Percentiles rank a stretch among this genome's conserved stretches.
phyloP scores from a whole-genome alignment of 1,140 invertebrate species.

The Drosophila lacertosa region DNA sequence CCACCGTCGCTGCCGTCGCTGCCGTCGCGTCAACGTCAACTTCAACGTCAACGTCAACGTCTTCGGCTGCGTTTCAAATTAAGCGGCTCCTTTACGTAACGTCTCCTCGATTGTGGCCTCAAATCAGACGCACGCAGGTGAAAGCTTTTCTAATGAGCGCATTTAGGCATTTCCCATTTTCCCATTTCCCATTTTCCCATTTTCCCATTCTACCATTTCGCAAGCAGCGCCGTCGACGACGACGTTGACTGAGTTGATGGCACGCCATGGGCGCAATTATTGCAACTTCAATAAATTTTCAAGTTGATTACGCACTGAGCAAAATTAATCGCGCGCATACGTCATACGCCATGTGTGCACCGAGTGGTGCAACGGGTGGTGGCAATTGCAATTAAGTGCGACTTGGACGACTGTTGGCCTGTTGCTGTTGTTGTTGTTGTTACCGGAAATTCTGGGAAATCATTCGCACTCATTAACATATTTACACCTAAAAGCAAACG shows the following conservation, averaged over 20 bases:
- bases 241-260: conserved; percentile 2
- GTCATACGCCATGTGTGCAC: conserved; percentile 58
- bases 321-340: conserved; percentile 77
- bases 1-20: no score
- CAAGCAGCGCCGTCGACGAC: neutral
- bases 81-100: conserved; percentile 4
- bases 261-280: conserved; percentile 68
- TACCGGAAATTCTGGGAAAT: conserved; percentile 69
- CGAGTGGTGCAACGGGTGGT: neutral
- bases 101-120: conserved; percentile 41
- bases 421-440: neutral
- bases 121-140: conserved; percentile 71
- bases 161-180: conserved; percentile 43
- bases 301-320: conserved; percentile 76
- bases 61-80: conserved; percentile 1
- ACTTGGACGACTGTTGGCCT: conserved; percentile 24
- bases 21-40: no score
- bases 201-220: no score
- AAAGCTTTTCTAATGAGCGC: conserved; percentile 73
- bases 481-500: conserved; percentile 78
- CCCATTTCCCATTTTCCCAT: conserved; percentile 36
- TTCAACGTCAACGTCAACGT: neutral
- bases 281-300: conserved; percentile 82
- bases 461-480: conserved; percentile 81
- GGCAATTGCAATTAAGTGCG: conserved; percentile 73